Evolutionary conservation across 2,888 invertebrate species (phyloP).

Genomic region (Hypsopygia costalis): DNA sequence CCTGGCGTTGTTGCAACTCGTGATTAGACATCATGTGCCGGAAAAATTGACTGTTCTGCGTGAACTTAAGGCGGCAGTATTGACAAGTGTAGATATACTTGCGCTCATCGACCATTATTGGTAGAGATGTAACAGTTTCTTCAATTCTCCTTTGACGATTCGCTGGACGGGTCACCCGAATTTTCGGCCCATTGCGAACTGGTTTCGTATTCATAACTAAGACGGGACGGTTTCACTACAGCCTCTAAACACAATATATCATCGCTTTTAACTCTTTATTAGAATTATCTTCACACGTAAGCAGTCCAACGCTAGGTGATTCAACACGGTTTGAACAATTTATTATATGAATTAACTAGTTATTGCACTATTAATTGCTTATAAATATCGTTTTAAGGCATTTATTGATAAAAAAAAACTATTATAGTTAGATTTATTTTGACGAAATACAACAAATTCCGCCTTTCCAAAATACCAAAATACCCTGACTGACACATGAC

Average conservation of each 20-base stretch:
- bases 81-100: conserved; percentile 63
- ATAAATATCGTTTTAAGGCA: background rate
- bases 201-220: conserved; percentile 67
- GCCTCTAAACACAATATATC: conserved; percentile 8
- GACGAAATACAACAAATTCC: no score
- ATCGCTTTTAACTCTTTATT: background rate
- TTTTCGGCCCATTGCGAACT: conserved; percentile 56
- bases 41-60: conserved; percentile 68
- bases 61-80: conserved; percentile 63
- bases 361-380: background rate
- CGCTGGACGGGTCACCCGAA: conserved; percentile 56
- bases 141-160: conserved; percentile 43
- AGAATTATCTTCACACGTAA: conserved; percentile 7
- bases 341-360: background rate
- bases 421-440: no score
- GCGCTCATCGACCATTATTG: conserved; percentile 36
- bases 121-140: conserved; percentile 22
- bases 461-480: no score
- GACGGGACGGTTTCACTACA: conserved; percentile 18
- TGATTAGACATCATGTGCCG: conserved; percentile 72
- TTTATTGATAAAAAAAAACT: background rate
- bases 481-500: no score
- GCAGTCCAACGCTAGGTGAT: background rate
- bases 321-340: background rate
- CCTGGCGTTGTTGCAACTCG: conserved; percentile 54